Conservation (phyloP, 2,888 invertebrate species). For the Leptopilina syphax region DNA sequence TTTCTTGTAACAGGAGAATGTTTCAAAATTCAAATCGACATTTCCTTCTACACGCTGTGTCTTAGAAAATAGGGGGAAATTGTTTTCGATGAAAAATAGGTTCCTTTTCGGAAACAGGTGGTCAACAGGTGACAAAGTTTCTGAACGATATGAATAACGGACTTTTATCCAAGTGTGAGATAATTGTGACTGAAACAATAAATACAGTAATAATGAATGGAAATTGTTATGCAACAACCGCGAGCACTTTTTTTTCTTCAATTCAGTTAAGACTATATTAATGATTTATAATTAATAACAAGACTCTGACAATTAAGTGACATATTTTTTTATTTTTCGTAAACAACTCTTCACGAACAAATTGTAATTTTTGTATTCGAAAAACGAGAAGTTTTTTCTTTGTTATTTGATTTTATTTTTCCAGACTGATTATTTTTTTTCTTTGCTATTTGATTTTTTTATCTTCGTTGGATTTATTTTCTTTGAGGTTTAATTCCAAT, state of each 20-base stretch:
- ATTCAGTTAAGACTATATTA: slow-evolving; percentile 1
- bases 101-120: slow-evolving; percentile 48
- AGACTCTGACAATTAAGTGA: slow-evolving; percentile 3
- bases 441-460: background rate
- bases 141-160: slow-evolving; percentile 48
- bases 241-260: slow-evolving; percentile 1
- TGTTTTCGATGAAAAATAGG: background rate
- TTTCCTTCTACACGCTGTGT: background rate
- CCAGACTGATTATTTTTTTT: background rate
- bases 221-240: slow-evolving; percentile 19
- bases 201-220: background rate
- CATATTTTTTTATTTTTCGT: background rate
- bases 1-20: no score
- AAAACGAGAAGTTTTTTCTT: background rate
- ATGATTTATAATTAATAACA: slow-evolving; percentile 10
- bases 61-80: slow-evolving; percentile 9
- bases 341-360: background rate
- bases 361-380: background rate
- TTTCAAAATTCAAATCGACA: no score
- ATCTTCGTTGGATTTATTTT: no score
- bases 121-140: slow-evolving; percentile 47
- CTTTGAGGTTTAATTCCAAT: no score
- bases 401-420: background rate
- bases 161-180: slow-evolving; percentile 41
- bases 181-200: slow-evolving; percentile 25